A percentile compares a stretch with the other conserved stretches of the same genome.
These are phyloP conservation scores for Poecilobothrus nobilitatus DNA, from an alignment of 2,888 invertebrate genomes.

Conservation along the genomic window DNA sequence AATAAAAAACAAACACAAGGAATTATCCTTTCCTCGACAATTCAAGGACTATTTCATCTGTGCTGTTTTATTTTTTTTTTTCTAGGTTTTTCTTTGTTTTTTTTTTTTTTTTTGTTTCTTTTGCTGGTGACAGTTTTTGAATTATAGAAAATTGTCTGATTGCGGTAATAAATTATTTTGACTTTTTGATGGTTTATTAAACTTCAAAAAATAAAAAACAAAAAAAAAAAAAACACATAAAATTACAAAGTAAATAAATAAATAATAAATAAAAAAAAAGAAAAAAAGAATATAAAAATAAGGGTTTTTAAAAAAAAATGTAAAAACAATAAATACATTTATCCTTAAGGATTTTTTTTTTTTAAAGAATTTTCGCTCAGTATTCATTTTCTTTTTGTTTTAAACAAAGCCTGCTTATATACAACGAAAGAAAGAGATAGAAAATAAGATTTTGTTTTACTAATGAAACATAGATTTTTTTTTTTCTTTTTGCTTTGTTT, in stretches of 20 bases:
- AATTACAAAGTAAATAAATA: background rate
- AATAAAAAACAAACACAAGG: background rate
- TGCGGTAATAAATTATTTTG: slow-evolving; percentile 3
- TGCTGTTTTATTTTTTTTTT: background rate
- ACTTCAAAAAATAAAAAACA: background rate
- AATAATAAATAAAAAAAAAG: background rate
- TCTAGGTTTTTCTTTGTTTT: background rate
- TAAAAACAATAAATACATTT: no score
- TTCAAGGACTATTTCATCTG: no score
- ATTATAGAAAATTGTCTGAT: slow-evolving; percentile 3
- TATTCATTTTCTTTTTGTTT: no score
- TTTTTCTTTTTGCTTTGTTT: no score
- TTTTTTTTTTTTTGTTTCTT: background rate
- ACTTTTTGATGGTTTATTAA: slow-evolving; percentile 4
- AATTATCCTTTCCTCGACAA: background rate
- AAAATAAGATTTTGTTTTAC: no score
- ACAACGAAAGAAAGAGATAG: no score
- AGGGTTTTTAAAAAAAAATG: background rate
- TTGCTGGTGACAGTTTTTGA: background rate
- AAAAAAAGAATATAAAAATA: background rate
- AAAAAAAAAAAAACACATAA: no score
- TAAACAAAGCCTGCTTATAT: no score
- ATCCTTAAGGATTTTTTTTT: no score
- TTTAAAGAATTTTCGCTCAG: no score
- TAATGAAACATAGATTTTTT: no score